Evolutionary conservation across 2,888 invertebrate species (phyloP).

Genomic region (Conops quadrifasciatus): DNA sequence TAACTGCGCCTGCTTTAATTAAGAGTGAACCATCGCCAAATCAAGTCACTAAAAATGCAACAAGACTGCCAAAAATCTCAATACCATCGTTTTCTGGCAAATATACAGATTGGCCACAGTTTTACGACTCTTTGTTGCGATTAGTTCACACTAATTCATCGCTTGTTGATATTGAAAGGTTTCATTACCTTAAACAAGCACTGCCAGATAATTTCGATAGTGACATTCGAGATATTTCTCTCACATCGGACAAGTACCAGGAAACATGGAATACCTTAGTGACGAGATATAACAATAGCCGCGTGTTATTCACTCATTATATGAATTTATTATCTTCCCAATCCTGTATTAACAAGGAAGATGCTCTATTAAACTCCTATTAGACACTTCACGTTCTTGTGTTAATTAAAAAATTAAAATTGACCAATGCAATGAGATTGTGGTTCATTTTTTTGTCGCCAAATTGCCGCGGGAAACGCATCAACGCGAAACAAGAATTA

Average conservation of each 20-base stretch:
- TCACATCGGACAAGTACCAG: slow-evolving; percentile 27
- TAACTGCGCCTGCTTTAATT: neutral
- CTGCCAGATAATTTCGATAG: slow-evolving; percentile 5
- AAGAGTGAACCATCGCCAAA: neutral
- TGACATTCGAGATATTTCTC: slow-evolving; percentile 24
- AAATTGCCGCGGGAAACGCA: slow-evolving; percentile 31
- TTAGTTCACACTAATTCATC: slow-evolving; percentile 26
- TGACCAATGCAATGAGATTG: slow-evolving; percentile 30
- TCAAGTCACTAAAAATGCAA: neutral
- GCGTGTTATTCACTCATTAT: slow-evolving; percentile 29
- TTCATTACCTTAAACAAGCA: slow-evolving; percentile 28
- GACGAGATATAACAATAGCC: slow-evolving; percentile 29
- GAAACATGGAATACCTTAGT: slow-evolving; percentile 24
- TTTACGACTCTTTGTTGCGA: slow-evolving; percentile 29
- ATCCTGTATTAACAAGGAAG: slow-evolving; percentile 21
- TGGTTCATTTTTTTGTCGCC: slow-evolving; percentile 26
- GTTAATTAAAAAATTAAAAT: slow-evolving; percentile 25
- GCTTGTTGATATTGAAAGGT: slow-evolving; percentile 27
- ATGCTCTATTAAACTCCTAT: slow-evolving; percentile 12
- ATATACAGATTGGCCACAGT: slow-evolving; percentile 30
- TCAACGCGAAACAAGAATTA: slow-evolving; percentile 31
- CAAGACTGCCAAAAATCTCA: neutral
- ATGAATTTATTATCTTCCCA: slow-evolving; percentile 27
- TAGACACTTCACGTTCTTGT: slow-evolving; percentile 19
- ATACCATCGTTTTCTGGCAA: slow-evolving; percentile 33